Conservation (phyloP, 2,113 vertebrate genomes). For the Bungarus multicinctus region DNA sequence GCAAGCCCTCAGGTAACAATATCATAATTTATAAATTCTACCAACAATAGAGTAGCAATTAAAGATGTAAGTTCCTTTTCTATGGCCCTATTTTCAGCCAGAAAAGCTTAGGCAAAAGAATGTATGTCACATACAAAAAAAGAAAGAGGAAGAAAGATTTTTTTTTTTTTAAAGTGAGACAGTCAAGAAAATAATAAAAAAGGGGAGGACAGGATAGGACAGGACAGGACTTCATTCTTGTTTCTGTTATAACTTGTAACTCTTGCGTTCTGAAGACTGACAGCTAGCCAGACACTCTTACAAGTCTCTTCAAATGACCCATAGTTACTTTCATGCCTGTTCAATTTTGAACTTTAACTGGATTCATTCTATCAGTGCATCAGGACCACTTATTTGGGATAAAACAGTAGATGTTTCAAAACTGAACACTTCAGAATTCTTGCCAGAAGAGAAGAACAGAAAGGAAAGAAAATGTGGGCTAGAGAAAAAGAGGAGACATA, state of each 20-base stretch:
- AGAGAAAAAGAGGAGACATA: not conserved
- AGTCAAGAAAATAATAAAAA: not conserved
- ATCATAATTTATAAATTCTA: conserved; percentile 71
- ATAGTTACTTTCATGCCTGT: conserved; percentile 8
- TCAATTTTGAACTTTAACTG: conserved; percentile 24
- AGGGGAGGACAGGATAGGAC: not conserved
- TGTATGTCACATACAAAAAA: not conserved
- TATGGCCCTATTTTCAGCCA: conserved; percentile 45
- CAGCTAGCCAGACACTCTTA: conserved; percentile 4
- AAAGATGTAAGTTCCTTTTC: conserved; percentile 52
- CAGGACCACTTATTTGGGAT: not conserved
- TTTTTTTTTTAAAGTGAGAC: conserved; percentile 11
- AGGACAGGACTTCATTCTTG: conserved; percentile 29
- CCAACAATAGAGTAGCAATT: conserved; percentile 71
- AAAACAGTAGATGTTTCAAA: conserved; percentile 1
- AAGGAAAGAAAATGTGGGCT: not conserved
- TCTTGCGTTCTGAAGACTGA: conserved; percentile 21
- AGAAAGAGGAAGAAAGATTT: conserved; percentile 31
- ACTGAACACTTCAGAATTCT: not conserved
- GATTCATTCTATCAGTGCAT: conserved; percentile 43
- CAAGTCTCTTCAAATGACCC: not conserved
- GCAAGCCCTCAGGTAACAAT: conserved; percentile 72
- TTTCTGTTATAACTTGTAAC: conserved; percentile 52
- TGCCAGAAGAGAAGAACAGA: not conserved
- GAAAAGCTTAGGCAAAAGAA: conserved; percentile 29